These are phyloP conservation scores for Bombus haemorrhoidalis DNA, from an alignment of 1,140 invertebrate species.

Conservation along the genomic window DNA sequence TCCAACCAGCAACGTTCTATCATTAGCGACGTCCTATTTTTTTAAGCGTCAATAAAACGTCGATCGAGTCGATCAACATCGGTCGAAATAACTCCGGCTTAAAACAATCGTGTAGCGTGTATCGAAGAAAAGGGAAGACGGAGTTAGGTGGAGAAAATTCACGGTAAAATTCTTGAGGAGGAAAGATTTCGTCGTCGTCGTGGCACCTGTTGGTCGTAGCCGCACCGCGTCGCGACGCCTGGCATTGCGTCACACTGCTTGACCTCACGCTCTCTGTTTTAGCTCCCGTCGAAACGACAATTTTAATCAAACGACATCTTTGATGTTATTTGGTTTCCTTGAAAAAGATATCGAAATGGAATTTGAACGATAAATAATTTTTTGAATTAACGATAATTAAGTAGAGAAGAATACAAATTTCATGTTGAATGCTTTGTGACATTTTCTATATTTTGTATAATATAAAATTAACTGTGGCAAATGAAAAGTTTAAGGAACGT, in stretches of 20 bases:
- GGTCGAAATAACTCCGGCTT: not conserved
- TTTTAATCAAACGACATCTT: not conserved
- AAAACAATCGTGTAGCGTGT: not conserved
- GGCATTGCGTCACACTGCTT: slow-evolving; percentile 13
- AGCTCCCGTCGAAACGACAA: not conserved
- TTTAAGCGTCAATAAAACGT: not conserved
- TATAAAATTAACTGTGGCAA: too few species aligned
- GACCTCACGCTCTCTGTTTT: not conserved
- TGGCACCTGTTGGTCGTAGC: slow-evolving; percentile 47
- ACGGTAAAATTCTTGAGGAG: not conserved
- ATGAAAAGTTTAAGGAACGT: too few species aligned
- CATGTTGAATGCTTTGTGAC: too few species aligned
- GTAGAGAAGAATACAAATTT: too few species aligned
- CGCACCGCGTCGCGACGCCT: slow-evolving; percentile 1
- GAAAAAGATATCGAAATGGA: not conserved
- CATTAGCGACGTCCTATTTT: slow-evolving; percentile 5
- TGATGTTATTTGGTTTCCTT: not conserved
- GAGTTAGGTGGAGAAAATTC: not conserved
- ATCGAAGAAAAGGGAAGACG: not conserved
- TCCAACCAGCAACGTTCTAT: not conserved
- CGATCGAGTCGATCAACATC: not conserved
- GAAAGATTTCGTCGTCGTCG: slow-evolving; percentile 1
- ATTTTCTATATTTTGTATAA: too few species aligned
- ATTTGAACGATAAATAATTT: too few species aligned
- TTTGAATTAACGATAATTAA: too few species aligned